Percentiles rank a stretch among this genome's conserved stretches.
Conservation (phyloP, 2,888 invertebrate genomes). For the Drosophila flavopinicola region DNA sequence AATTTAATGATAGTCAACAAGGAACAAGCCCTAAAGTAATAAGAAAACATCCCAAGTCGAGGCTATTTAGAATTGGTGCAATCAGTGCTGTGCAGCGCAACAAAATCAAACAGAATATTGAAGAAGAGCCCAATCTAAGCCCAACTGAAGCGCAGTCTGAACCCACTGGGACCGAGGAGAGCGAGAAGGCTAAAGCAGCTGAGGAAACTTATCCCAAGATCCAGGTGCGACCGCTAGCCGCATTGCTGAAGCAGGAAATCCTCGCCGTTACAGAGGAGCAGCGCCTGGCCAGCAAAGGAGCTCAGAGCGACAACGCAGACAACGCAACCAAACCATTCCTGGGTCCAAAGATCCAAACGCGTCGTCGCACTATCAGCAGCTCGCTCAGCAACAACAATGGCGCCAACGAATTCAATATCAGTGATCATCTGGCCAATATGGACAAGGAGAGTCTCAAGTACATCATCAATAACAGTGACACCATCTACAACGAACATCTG, state of each 20-base stretch:
- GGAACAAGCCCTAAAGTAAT: neutral
- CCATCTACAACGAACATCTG: constrained; percentile 82
- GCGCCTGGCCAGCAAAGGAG: neutral
- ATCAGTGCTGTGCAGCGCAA: neutral
- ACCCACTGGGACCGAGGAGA: neutral
- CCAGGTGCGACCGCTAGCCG: constrained; percentile 74
- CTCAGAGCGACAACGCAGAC: neutral
- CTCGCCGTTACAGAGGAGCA: constrained; percentile 55
- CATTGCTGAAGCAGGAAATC: constrained; percentile 68
- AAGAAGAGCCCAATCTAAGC: neutral
- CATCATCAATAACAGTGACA: constrained; percentile 82
- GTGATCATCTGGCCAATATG: constrained; percentile 81
- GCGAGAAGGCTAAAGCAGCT: neutral
- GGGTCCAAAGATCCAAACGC: constrained; percentile 8
- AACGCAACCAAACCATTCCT: neutral
- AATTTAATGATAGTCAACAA: neutral
- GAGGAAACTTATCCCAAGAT: constrained; percentile 60
- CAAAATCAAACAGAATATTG: neutral
- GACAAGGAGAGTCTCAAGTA: constrained; percentile 82
- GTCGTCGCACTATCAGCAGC: constrained; percentile 61
- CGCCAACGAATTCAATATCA: constrained; percentile 56
- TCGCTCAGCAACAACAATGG: constrained; percentile 13
- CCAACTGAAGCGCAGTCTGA: neutral
- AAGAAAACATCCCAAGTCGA: neutral
- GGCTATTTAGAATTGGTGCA: neutral